Percentiles rank a stretch among this genome's conserved stretches.
Evolutionary conservation across 1,140 invertebrate species (phyloP).

Genomic region (Drosophila bocki): DNA sequence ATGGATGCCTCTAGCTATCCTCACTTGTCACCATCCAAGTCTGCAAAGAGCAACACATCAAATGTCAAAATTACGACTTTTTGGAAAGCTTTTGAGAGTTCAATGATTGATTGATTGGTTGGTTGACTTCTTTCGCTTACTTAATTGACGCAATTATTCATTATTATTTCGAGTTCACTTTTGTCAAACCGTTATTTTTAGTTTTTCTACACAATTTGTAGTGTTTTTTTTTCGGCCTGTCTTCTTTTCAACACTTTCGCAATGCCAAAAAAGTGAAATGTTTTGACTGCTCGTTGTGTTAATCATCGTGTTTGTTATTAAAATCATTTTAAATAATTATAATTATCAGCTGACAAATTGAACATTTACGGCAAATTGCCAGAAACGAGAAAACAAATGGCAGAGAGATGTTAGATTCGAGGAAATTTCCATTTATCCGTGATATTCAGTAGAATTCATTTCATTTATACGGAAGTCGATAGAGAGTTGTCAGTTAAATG

Average conservation of each 20-base stretch:
- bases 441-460: conserved; percentile 6
- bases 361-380: conserved; percentile 26
- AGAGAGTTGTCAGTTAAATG: not conserved
- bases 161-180: conserved; percentile 65
- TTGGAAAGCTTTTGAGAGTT: conserved; percentile 52
- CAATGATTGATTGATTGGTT: conserved; percentile 58
- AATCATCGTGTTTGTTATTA: conserved; percentile 60
- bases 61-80: conserved; percentile 42
- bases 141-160: conserved; percentile 74
- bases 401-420: conserved; percentile 8
- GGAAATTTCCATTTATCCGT: conserved; percentile 19
- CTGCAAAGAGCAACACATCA: conserved; percentile 41
- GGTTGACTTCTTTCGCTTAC: conserved; percentile 55
- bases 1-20: conserved; percentile 9
- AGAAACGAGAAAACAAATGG: conserved; percentile 16
- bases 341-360: conserved; percentile 35
- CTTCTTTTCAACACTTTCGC: conserved; percentile 72
- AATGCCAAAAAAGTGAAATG: conserved; percentile 69
- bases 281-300: conserved; percentile 47
- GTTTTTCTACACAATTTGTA: conserved; percentile 35
- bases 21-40: conserved; percentile 38
- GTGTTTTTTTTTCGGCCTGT: conserved; percentile 21
- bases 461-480: not conserved
- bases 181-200: conserved; percentile 44
- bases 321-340: conserved; percentile 70